A percentile compares a stretch with the other conserved stretches of the same genome.
Evolutionary conservation across 2,797 vertebrate species (phyloP).

Genomic region (Parauchenoglanis ngamensis): DNA sequence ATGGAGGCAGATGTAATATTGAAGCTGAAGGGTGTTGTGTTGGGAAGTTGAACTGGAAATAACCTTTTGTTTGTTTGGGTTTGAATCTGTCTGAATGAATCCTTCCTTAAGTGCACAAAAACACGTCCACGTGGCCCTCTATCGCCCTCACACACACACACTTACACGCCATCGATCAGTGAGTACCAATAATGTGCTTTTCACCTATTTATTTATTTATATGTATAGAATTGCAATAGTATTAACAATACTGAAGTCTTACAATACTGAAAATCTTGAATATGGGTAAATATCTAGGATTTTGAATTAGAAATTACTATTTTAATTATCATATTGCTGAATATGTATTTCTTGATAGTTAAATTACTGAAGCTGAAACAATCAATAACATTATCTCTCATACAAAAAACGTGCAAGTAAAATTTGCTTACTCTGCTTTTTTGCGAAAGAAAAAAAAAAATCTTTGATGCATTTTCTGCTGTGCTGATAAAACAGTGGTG

Average conservation of each 20-base stretch:
- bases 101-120: not conserved
- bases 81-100: not conserved
- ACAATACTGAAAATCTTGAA: not conserved
- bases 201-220: not conserved
- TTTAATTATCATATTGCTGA: not conserved
- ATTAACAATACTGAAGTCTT: not conserved
- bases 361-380: not conserved
- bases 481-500: not conserved
- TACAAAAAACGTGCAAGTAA: not conserved
- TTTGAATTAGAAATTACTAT: not conserved
- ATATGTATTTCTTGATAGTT: not conserved
- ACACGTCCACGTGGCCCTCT: not conserved
- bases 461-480: not conserved
- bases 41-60: conserved; percentile 21
- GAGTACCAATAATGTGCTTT: too few species aligned
- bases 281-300: not conserved
- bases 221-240: not conserved
- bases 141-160: too few species aligned
- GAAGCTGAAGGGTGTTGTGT: conserved; percentile 48
- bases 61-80: conserved; percentile 27
- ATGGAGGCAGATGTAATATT: conserved; percentile 77
- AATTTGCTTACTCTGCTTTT: not conserved
- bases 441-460: not conserved
- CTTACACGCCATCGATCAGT: too few species aligned
- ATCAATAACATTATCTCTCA: not conserved